Evolutionary conservation across 1,140 invertebrate genomes (phyloP).

Genomic region (Macrostomum lignano): DNA sequence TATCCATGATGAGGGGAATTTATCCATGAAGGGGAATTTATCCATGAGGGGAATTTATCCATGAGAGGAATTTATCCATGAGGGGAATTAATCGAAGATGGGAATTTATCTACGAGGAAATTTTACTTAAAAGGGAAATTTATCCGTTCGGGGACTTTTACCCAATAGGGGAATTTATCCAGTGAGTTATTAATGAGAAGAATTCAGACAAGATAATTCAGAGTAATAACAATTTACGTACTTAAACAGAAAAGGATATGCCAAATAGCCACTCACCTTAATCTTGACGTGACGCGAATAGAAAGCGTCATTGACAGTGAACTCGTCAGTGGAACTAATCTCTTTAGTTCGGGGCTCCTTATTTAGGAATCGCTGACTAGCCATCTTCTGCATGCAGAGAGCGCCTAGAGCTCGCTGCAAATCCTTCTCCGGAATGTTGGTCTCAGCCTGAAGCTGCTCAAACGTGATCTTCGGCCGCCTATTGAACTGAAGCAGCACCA

Average conservation of each 20-base stretch:
- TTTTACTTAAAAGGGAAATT: no score
- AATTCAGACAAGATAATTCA: no score
- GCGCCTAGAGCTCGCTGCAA: slow-evolving; percentile 75
- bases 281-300: slow-evolving; percentile 74
- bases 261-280: slow-evolving; percentile 33
- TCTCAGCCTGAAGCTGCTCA: slow-evolving; percentile 71
- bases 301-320: slow-evolving; percentile 87
- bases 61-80: no score
- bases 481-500: slow-evolving; percentile 86
- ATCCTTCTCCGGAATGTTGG: slow-evolving; percentile 85
- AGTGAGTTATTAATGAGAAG: no score
- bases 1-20: no score
- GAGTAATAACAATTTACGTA: no score
- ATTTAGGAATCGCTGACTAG: slow-evolving; percentile 54
- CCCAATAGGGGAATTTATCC: no score
- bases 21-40: no score
- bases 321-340: slow-evolving; percentile 57
- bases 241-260: background rate
- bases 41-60: no score
- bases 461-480: slow-evolving; percentile 37
- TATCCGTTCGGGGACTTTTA: no score
- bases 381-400: slow-evolving; percentile 66
- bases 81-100: no score
- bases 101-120: no score
- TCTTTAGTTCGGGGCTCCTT: slow-evolving; percentile 82